These are phyloP conservation scores for Bellardia bayeri DNA, from an alignment of 2,888 invertebrate genomes.

Conservation along the genomic window DNA sequence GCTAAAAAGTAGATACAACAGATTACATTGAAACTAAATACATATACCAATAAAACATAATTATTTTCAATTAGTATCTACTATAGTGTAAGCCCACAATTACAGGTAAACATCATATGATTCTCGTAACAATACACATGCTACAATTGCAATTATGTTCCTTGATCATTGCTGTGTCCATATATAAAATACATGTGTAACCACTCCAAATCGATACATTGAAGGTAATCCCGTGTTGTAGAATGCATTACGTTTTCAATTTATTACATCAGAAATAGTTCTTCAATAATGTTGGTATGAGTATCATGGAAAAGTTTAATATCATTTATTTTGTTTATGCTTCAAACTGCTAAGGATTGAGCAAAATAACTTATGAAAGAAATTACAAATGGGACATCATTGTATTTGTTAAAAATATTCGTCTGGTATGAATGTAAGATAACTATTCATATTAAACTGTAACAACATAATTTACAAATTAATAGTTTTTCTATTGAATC, in stretches of 20 bases:
- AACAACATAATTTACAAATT: not conserved
- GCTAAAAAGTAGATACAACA: too few species aligned
- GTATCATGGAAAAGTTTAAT: not conserved
- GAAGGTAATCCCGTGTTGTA: constrained; percentile 49
- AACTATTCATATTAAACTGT: constrained; percentile 21
- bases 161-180: constrained; percentile 47
- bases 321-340: not conserved
- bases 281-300: constrained; percentile 20
- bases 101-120: not conserved
- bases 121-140: not conserved
- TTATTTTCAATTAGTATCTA: too few species aligned
- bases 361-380: not conserved
- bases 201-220: constrained; percentile 44
- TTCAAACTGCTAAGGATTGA: not conserved
- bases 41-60: too few species aligned
- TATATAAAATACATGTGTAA: constrained; percentile 18
- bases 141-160: constrained; percentile 43
- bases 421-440: too few species aligned
- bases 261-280: constrained; percentile 64
- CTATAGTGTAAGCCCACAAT: not conserved
- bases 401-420: not conserved
- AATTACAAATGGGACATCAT: not conserved
- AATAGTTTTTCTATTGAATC: not conserved
- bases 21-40: too few species aligned
- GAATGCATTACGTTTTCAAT: constrained; percentile 53